These are phyloP conservation scores for Palythoa grandiflora DNA, from an alignment of 92 coral and sea anemone species.

Conservation along the genomic window DNA sequence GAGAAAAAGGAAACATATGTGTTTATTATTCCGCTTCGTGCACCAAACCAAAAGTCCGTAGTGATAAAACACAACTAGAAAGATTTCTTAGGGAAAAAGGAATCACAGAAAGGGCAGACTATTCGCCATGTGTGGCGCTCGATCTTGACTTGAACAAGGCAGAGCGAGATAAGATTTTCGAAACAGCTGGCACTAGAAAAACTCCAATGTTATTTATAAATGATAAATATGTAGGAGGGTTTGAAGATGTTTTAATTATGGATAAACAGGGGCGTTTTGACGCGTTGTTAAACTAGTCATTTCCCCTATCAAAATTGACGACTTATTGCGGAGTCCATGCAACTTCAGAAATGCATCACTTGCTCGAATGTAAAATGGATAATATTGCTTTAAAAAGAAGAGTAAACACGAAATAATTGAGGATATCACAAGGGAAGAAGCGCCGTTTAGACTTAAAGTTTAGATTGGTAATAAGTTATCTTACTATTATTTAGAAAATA, in stretches of 20 bases:
- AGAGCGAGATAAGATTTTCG: conserved; percentile 85
- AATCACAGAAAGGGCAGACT: conserved; percentile 65
- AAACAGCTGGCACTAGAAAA: conserved; percentile 85
- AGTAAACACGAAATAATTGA: neutral
- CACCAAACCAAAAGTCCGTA: conserved; percentile 78
- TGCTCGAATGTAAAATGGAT: neutral
- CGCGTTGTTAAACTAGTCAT: conserved; percentile 53
- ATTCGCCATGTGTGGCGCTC: conserved; percentile 84
- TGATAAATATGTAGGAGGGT: conserved; percentile 82
- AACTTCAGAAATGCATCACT: neutral
- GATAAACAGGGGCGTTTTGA: conserved; percentile 89
- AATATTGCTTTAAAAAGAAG: neutral
- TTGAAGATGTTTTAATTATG: conserved; percentile 88
- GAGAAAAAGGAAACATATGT: conserved; percentile 78
- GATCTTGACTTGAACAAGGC: conserved; percentile 82
- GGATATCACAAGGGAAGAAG: no score
- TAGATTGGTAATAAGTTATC: neutral
- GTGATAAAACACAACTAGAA: conserved; percentile 80
- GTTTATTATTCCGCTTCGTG: conserved; percentile 93
- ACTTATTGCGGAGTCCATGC: neutral
- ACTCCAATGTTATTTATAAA: conserved; percentile 93
- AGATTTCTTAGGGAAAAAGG: conserved; percentile 80
- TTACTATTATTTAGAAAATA: no score
- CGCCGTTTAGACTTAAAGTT: neutral
- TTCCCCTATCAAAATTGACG: neutral